Conservation (phyloP, 2,888 invertebrate species). For the Netelia virgata region DNA sequence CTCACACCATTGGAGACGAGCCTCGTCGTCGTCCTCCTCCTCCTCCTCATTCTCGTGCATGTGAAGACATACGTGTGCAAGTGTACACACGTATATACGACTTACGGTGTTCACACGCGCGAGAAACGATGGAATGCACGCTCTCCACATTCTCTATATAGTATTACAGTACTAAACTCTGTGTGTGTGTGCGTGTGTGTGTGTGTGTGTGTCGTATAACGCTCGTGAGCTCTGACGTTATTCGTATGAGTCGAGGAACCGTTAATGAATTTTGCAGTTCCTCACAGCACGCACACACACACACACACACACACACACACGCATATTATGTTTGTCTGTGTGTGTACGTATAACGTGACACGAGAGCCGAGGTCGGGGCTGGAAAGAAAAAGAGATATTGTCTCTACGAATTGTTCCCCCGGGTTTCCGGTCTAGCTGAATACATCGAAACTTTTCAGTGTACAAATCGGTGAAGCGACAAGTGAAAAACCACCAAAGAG, state of each 20-base stretch:
- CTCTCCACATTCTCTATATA: constrained; percentile 19
- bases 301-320: not conserved
- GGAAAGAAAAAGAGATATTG: constrained; percentile 38
- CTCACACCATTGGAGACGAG: constrained; percentile 57
- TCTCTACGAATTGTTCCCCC: constrained; percentile 35
- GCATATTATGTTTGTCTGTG: no score
- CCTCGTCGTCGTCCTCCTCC: constrained; percentile 58
- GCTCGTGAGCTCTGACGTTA: constrained; percentile 31
- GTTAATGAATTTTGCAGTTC: constrained; percentile 81
- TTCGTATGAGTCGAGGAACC: constrained; percentile 78
- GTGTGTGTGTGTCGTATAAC: not conserved
- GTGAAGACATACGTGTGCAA: constrained; percentile 14
- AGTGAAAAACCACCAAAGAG: constrained; percentile 52
- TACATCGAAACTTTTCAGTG: constrained; percentile 23
- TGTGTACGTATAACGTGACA: not conserved
- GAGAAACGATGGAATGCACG: constrained; percentile 75
- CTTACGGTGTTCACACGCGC: constrained; percentile 76
- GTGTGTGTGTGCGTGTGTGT: not conserved
- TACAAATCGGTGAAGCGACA: constrained; percentile 38
- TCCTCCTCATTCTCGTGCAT: constrained; percentile 23
- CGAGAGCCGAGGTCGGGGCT: constrained; percentile 10
- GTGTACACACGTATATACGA: constrained; percentile 68
- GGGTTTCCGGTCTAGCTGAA: constrained; percentile 14
- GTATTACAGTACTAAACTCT: constrained; percentile 11
- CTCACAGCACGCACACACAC: constrained; percentile 67